These are phyloP conservation scores for Molothrus ater DNA, from an alignment of 2,797 vertebrate genomes.

Conservation along the genomic window DNA sequence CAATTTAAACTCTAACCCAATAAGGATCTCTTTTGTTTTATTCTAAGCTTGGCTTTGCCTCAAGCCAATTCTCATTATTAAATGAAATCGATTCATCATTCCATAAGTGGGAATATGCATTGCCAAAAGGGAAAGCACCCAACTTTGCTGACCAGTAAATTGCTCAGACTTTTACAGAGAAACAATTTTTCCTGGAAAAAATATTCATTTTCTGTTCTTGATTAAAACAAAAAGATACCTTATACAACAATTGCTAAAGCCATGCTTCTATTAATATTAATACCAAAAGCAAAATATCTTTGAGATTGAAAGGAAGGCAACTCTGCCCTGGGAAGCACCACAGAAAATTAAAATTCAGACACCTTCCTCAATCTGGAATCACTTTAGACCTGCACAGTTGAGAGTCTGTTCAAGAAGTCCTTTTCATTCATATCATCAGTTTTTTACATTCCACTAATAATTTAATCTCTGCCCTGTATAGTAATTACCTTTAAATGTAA, in stretches of 20 bases:
- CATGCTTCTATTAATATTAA: background rate
- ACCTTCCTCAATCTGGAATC: slow-evolving; percentile 11
- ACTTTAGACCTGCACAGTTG: background rate
- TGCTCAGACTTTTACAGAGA: background rate
- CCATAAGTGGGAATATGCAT: background rate
- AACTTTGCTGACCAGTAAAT: background rate
- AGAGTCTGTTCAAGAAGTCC: background rate
- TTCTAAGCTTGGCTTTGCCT: slow-evolving; percentile 2
- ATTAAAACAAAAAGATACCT: background rate
- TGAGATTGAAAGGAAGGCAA: slow-evolving; percentile 31
- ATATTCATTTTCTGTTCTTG: background rate
- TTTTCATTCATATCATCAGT: background rate
- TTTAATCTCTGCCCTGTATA: background rate
- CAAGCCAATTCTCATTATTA: slow-evolving; percentile 36
- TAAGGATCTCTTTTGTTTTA: background rate
- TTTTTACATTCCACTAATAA: slow-evolving; percentile 32
- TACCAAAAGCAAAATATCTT: background rate
- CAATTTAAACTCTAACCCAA: slow-evolving; percentile 12
- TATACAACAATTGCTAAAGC: background rate
- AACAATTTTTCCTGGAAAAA: background rate
- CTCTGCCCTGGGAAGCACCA: background rate
- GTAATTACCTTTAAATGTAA: slow-evolving; percentile 5
- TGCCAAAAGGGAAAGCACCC: slow-evolving; percentile 17
- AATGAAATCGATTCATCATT: slow-evolving; percentile 27
- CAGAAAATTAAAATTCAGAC: slow-evolving; percentile 50